These are phyloP conservation scores for Agrotis ipsilon DNA, from an alignment of 2,888 invertebrate species.

Conservation along the genomic window DNA sequence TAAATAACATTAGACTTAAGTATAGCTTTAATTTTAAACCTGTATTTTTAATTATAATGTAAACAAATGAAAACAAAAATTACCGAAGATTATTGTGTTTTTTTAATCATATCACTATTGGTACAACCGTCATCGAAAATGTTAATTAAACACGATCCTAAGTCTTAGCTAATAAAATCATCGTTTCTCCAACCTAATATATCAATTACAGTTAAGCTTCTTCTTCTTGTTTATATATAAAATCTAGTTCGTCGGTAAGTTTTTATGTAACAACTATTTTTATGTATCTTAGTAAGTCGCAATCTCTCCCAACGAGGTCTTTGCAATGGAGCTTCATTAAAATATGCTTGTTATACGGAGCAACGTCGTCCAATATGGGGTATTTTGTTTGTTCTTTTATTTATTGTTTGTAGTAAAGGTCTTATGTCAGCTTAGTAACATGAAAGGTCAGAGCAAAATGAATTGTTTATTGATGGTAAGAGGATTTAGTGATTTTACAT, in stretches of 20 bases:
- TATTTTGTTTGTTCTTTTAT: conserved; percentile 28
- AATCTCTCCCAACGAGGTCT: not conserved
- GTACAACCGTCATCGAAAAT: too few relatives aligned
- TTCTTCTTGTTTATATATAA: not conserved
- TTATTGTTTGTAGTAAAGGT: conserved; percentile 17
- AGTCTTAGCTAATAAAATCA: not conserved
- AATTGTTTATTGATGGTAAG: conserved; percentile 3
- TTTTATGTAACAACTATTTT: conserved; percentile 18
- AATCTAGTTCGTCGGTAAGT: not conserved
- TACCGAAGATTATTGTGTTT: too few relatives aligned
- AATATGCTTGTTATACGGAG: conserved; percentile 40
- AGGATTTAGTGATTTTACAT: conserved; percentile 1
- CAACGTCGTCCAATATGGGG: not conserved
- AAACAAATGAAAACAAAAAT: too few relatives aligned
- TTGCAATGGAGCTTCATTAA: conserved; percentile 40
- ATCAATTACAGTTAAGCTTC: too few relatives aligned
- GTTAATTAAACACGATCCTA: too few relatives aligned
- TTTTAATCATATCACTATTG: too few relatives aligned
- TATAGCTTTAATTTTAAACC: too few relatives aligned
- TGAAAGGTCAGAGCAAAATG: conserved; percentile 1
- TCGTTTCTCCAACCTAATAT: not conserved
- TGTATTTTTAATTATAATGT: too few relatives aligned
- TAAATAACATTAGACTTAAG: not conserved
- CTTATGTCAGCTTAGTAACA: conserved; percentile 30
- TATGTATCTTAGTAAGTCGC: conserved; percentile 7